These are phyloP conservation scores for Antrozous pallidus DNA, from an alignment of 2,797 vertebrate genomes.

Conservation along the genomic window DNA sequence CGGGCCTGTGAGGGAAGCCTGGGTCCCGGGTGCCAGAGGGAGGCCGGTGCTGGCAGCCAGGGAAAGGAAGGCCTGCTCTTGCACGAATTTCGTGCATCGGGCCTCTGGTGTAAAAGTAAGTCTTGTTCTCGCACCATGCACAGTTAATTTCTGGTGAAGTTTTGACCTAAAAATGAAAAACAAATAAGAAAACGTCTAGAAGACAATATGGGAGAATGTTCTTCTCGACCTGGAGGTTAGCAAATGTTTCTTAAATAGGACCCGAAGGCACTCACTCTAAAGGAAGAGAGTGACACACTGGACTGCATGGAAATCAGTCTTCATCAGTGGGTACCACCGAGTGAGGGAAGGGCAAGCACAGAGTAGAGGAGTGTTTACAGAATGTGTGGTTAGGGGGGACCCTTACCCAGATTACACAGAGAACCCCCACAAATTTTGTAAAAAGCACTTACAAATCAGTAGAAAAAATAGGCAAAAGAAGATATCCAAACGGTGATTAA, in stretches of 20 bases:
- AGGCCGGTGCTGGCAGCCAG: no score
- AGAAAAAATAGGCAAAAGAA: neutral
- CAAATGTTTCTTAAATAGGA: neutral
- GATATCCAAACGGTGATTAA: neutral
- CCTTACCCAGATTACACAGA: no score
- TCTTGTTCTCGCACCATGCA: neutral
- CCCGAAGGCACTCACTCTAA: neutral
- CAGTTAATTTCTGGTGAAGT: no score
- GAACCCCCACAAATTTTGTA: neutral
- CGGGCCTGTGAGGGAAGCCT: no score
- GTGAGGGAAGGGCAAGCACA: rapidly evolving
- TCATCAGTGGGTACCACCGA: rapidly evolving
- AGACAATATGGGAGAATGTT: neutral
- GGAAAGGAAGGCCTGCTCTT: no score
- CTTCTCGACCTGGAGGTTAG: neutral
- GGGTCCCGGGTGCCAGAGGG: no score
- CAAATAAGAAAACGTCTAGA: neutral
- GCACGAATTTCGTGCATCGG: no score
- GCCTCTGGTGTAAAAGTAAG: neutral
- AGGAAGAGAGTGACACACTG: neutral
- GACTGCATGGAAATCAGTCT: rapidly evolving
- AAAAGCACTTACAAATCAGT: neutral
- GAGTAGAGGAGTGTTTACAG: neutral
- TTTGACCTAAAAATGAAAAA: neutral
- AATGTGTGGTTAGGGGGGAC: rapidly evolving